phyloP scores from a whole-genome alignment of 2,113 vertebrate species.

The Protobothrops flavoviridis region DNA sequence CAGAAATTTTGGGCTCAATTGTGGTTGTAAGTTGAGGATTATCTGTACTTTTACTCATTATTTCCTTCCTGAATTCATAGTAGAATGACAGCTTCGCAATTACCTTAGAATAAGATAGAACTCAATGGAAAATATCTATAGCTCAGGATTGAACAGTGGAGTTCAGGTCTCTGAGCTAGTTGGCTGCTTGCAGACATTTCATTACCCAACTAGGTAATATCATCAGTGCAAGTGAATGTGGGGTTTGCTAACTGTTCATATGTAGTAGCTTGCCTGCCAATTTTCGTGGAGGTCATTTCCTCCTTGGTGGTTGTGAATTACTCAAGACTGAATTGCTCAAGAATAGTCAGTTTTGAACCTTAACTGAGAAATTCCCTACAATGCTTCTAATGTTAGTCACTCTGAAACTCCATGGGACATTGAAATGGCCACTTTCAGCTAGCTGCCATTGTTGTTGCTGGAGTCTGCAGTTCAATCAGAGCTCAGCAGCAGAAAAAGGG shows the following conservation, averaged over 20 bases:
- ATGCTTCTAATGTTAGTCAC: neutral
- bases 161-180: neutral
- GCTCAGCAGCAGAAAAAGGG: neutral
- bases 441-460: neutral
- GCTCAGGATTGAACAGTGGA: neutral
- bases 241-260: no score
- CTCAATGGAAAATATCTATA: neutral
- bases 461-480: neutral
- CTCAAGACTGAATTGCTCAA: no score
- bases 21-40: neutral
- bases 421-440: neutral
- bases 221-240: neutral
- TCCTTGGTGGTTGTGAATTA: neutral
- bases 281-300: no score
- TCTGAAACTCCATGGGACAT: neutral
- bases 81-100: neutral
- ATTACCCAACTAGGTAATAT: neutral
- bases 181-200: neutral
- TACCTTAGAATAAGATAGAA: neutral
- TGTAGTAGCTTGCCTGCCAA: no score
- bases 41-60: neutral
- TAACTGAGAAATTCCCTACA: neutral
- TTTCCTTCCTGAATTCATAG: neutral
- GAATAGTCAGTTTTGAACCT: neutral
- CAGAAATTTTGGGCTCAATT: neutral